These are phyloP conservation scores for Cephus sareptanus DNA, from an alignment of 2,888 invertebrate genomes.

Conservation along the genomic window DNA sequence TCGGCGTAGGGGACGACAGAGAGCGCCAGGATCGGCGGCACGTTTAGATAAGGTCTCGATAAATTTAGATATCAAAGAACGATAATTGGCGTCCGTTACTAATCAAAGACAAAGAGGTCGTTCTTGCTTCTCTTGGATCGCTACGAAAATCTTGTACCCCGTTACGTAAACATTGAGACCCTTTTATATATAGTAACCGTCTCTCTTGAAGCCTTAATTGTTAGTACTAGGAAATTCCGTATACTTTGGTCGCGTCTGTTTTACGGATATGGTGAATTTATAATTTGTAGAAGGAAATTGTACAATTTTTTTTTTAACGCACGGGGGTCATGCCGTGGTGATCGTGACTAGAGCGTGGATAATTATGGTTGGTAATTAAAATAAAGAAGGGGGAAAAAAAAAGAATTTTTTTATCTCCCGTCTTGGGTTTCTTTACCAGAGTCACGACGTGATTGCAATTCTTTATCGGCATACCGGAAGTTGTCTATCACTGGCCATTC, in stretches of 20 bases:
- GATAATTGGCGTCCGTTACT: constrained; percentile 27
- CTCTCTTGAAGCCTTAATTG: neutral
- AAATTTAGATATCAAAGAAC: constrained; percentile 34
- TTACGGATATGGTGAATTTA: neutral
- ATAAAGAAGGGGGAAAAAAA: neutral
- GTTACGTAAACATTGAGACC: neutral
- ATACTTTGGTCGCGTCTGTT: neutral
- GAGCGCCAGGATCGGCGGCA: neutral
- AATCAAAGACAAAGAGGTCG: constrained; percentile 4
- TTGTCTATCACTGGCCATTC: constrained; percentile 39
- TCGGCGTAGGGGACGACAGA: neutral
- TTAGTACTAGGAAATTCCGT: neutral
- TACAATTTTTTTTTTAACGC: neutral
- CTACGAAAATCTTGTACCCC: neutral
- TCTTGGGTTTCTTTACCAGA: constrained; percentile 1
- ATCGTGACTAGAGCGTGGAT: neutral
- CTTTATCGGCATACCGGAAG: constrained; percentile 40
- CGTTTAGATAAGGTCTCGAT: neutral
- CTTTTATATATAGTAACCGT: neutral
- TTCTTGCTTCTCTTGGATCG: neutral
- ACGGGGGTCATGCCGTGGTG: neutral
- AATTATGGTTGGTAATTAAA: neutral
- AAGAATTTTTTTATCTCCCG: no score
- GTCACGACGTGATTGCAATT: constrained; percentile 27
- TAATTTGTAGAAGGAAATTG: neutral